phyloP scores from a whole-genome alignment of 2,888 invertebrate species.

The Diogma glabrata region DNA sequence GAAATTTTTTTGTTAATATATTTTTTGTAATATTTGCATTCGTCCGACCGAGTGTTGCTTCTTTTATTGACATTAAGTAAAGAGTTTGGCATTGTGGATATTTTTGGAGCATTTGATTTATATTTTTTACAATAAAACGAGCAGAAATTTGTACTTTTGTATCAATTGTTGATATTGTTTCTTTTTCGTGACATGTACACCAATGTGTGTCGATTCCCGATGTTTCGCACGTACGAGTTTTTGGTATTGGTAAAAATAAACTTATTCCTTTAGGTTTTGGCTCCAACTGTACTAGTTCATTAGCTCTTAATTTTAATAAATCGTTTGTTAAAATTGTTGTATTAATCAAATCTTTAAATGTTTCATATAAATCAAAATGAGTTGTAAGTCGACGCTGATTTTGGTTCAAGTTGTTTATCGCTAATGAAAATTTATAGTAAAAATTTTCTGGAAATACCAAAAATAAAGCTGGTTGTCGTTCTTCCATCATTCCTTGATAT shows the following conservation, averaged over 20 bases:
- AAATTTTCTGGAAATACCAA: constrained; percentile 64
- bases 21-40: constrained; percentile 31
- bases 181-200: constrained; percentile 73
- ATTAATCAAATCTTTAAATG: constrained; percentile 55
- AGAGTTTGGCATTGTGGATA: constrained; percentile 56
- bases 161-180: constrained; percentile 43
- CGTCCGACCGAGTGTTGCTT: constrained; percentile 49
- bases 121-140: constrained; percentile 45
- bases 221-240: constrained; percentile 57
- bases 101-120: constrained; percentile 50
- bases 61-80: constrained; percentile 46
- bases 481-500: constrained; percentile 78
- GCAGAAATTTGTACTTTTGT: constrained; percentile 45
- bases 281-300: constrained; percentile 30
- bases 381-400: constrained; percentile 67
- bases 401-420: constrained; percentile 48
- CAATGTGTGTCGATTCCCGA: constrained; percentile 75
- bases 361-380: constrained; percentile 74
- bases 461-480: constrained; percentile 71
- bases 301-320: constrained; percentile 32
- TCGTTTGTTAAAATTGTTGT: constrained; percentile 38
- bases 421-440: constrained; percentile 44
- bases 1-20: constrained; percentile 27
- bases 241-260: constrained; percentile 61
- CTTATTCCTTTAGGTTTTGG: constrained; percentile 53